Evolutionary conservation across 2,113 vertebrate species (phyloP).

Genomic region (Tachysurus vachellii): DNA sequence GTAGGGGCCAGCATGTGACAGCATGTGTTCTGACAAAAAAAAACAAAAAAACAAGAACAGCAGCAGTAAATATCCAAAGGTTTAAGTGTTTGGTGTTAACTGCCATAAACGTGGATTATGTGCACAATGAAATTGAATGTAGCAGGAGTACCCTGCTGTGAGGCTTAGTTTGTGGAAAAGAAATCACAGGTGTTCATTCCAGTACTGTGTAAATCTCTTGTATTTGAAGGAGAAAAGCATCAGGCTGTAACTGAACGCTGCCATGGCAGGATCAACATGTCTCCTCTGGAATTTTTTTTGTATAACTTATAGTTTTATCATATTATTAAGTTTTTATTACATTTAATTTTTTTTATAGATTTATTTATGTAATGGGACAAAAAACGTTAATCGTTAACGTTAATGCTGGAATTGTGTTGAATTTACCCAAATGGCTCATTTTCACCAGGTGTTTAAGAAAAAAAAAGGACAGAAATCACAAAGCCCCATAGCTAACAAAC

Average conservation of each 20-base stretch:
- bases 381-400: not conserved
- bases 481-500: not conserved
- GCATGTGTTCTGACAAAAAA: not conserved
- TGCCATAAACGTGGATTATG: not conserved
- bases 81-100: conserved; percentile 3
- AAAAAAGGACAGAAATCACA: not conserved
- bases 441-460: not conserved
- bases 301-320: too few species aligned
- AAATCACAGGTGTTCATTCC: not conserved
- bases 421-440: not conserved
- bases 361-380: not conserved
- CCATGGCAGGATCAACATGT: not conserved
- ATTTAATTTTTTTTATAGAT: too few species aligned
- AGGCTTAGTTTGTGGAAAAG: not conserved
- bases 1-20: not conserved
- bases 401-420: not conserved
- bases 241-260: not conserved
- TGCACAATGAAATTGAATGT: not conserved
- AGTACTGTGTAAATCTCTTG: not conserved
- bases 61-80: not conserved
- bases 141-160: not conserved
- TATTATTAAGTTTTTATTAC: too few species aligned
- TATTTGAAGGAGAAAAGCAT: not conserved
- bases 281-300: not conserved
- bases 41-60: not conserved